A percentile compares a stretch with the other conserved stretches of the same genome.
phyloP scores from a whole-genome alignment of 2,888 invertebrate genomes.

The Altica lythri region DNA sequence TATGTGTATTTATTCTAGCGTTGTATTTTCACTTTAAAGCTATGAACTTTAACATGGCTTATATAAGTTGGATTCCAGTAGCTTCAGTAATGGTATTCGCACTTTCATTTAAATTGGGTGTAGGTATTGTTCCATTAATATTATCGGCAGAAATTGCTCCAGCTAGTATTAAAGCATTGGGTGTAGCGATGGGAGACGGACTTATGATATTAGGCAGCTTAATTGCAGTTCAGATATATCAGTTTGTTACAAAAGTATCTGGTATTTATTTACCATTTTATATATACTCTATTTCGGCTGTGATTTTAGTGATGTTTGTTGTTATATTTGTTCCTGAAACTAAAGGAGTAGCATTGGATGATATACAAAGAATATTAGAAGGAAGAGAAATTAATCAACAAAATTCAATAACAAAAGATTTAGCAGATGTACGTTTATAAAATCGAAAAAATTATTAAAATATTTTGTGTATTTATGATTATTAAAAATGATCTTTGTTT shows the following conservation, averaged over 20 bases:
- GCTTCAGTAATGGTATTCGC: constrained; percentile 50
- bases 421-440: neutral
- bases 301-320: constrained; percentile 47
- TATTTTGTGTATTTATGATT: too few relatives aligned
- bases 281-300: constrained; percentile 47
- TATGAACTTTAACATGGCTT: constrained; percentile 38
- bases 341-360: constrained; percentile 51
- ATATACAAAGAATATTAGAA: constrained; percentile 50
- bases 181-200: constrained; percentile 46
- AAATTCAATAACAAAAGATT: neutral
- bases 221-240: constrained; percentile 49
- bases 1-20: constrained; percentile 47
- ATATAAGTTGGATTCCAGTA: constrained; percentile 51
- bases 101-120: constrained; percentile 48
- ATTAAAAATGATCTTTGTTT: too few relatives aligned
- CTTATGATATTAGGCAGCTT: constrained; percentile 49
- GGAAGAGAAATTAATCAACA: constrained; percentile 25
- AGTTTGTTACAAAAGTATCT: constrained; percentile 41
- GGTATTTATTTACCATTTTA: constrained; percentile 51
- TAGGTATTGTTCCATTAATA: constrained; percentile 53
- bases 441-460: too few relatives aligned
- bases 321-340: constrained; percentile 49
- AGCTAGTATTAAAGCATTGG: constrained; percentile 51
- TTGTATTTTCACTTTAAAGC: constrained; percentile 50
- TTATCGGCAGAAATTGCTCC: constrained; percentile 53